phyloP scores from a whole-genome alignment of 2,797 vertebrate species.

The Sebastes reedi region DNA sequence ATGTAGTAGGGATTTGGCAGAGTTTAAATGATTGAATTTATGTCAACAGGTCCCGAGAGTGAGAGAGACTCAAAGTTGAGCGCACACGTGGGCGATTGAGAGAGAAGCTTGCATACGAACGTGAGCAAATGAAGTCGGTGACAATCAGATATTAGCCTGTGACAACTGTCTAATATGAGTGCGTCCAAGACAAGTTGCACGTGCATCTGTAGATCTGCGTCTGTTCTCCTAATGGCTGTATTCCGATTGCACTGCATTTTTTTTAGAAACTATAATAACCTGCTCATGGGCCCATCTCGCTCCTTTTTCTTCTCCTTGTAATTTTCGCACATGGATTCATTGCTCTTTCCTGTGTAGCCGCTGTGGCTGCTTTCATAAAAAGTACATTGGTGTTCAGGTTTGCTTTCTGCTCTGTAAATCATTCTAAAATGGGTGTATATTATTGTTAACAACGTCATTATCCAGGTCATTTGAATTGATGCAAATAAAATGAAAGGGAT shows the following conservation, averaged over 20 bases:
- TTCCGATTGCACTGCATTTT: background rate
- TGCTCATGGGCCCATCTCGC: background rate
- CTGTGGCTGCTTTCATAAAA: background rate
- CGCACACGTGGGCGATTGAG: background rate
- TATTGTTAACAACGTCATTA: background rate
- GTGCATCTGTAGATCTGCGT: background rate
- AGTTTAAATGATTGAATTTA: background rate
- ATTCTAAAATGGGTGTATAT: background rate
- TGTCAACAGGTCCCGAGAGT: background rate
- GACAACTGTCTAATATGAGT: background rate
- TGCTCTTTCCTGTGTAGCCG: background rate
- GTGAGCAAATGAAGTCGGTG: background rate
- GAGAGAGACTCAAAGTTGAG: background rate
- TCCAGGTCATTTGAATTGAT: background rate
- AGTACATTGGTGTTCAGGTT: background rate
- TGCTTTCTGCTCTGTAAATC: background rate
- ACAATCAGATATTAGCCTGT: background rate
- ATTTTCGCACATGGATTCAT: background rate
- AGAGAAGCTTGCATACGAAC: background rate
- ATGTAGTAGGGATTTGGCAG: background rate
- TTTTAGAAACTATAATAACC: background rate
- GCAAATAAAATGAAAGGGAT: background rate
- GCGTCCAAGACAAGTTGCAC: background rate
- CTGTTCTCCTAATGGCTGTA: too few species aligned
- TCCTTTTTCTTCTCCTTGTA: background rate